These are phyloP conservation scores for Bombus soroeensis DNA, from an alignment of 1,140 invertebrate genomes.

Conservation along the genomic window DNA sequence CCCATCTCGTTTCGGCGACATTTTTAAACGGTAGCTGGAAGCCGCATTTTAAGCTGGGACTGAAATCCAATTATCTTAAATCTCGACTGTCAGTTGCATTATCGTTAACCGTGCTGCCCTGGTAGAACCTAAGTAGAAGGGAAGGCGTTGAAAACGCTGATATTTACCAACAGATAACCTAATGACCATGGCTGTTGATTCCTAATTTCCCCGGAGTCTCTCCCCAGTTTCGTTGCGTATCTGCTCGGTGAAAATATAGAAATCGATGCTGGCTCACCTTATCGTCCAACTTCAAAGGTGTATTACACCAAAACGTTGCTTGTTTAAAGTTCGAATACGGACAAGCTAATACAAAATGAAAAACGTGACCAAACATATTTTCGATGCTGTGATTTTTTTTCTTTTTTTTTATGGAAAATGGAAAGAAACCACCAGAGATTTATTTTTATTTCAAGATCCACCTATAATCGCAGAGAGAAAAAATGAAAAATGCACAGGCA, in stretches of 20 bases:
- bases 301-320: background rate
- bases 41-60: background rate
- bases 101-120: background rate
- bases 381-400: rapidly evolving
- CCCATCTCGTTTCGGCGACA: no score
- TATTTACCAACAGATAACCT: conserved; percentile 46
- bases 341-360: background rate
- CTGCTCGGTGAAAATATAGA: conserved; percentile 29
- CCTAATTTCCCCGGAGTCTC: conserved; percentile 45
- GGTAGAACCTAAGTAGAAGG: background rate
- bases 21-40: background rate
- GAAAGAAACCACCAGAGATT: background rate
- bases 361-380: background rate
- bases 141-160: conserved; percentile 39
- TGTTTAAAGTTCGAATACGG: no score
- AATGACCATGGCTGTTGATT: conserved; percentile 37
- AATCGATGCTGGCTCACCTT: conserved; percentile 13
- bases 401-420: background rate
- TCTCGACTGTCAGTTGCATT: conserved; percentile 17
- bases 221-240: conserved; percentile 15
- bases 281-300: background rate
- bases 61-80: conserved; percentile 5
- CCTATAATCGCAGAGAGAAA: background rate
- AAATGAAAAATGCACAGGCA: background rate
- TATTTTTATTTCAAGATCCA: background rate